Evolutionary conservation across 2,113 vertebrate genomes (phyloP), one percentile per base, ranked within the genome.

Genomic region (Glareola pratincola): DNA sequence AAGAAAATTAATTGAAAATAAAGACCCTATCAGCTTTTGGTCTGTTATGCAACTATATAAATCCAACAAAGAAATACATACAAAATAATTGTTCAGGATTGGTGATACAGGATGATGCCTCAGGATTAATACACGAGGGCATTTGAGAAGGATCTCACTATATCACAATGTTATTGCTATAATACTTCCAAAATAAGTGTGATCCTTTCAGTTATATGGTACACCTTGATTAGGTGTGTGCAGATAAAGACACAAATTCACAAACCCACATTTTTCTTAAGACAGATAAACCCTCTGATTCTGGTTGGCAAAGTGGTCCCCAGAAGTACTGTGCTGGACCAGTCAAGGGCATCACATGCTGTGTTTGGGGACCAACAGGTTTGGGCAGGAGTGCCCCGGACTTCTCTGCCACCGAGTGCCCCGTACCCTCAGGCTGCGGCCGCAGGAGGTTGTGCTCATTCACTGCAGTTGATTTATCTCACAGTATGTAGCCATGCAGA

Each of bases 281-380:
- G 59, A 43, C 48, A 23, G 8, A 15, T 45, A 67, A 45, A 11
- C 9, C 15, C 23, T 50, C 36, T 62, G 16, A 34, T 6, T 53
- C 9, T 30, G 14, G 14, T 30, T 50, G 32, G 50, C 32, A 11
- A 54, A 54, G 29, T 4, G 14, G 7, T 47, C 37, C 41, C 22
- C 19, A 30, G 30, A 67, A 9, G 10, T 32, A 41, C 64, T 30
- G 30, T 43, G 23, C 12, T 54, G 64, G 36, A 20, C n/a, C 39
- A 59, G 23, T 8, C 0, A 0, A 77, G 23, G 9, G 32, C 23
- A 51, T 21, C n/a, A 15, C n/a, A 60, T 0, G 0, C 7, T 14
- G 18, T 29, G 19, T 50, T 67, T 60, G 47, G 26, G 20, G 20
- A 50, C 54, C 24, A 39, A 13, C 5, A 34, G 13, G 32, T 73